Evolutionary conservation across 2,797 vertebrate genomes (phyloP).

Genomic region (Helicolenus hilgendorfi): DNA sequence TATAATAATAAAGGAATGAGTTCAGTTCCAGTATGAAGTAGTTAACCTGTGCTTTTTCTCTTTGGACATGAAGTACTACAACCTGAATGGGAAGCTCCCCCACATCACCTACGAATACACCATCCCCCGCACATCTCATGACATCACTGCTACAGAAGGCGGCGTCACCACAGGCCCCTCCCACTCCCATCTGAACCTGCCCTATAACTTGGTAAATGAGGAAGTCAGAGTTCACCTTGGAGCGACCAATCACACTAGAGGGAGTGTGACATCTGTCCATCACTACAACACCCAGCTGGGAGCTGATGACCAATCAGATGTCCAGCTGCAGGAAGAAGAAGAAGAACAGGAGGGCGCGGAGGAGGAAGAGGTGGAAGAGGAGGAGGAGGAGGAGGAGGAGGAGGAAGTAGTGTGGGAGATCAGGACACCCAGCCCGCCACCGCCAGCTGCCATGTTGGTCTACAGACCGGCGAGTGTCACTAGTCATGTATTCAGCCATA

Average conservation of each 20-base stretch:
- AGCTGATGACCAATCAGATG: slow-evolving; percentile 21
- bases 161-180: slow-evolving; percentile 1
- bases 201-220: slow-evolving; percentile 63
- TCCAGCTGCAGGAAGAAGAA: slow-evolving; percentile 27
- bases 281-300: slow-evolving; percentile 27
- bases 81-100: slow-evolving; percentile 94
- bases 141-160: slow-evolving; percentile 30
- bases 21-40: neutral
- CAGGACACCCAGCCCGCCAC: slow-evolving; percentile 75
- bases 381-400: neutral
- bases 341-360: too few relatives aligned
- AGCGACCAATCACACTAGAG: slow-evolving; percentile 68
- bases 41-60: neutral
- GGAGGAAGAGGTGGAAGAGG: neutral
- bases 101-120: slow-evolving; percentile 95
- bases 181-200: slow-evolving; percentile 49
- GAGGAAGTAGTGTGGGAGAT: slow-evolving; percentile 55
- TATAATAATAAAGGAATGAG: too few relatives aligned
- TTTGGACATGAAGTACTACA: slow-evolving; percentile 91
- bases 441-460: slow-evolving; percentile 59
- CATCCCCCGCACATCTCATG: slow-evolving; percentile 75
- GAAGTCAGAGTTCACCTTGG: slow-evolving; percentile 7
- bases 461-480: slow-evolving; percentile 68
- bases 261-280: neutral
- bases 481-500: slow-evolving; percentile 73